A percentile compares a stretch with the other conserved stretches of the same genome.
Evolutionary conservation across 2,888 invertebrate species (phyloP).

Genomic region (Leptinotarsa rubiginosa): DNA sequence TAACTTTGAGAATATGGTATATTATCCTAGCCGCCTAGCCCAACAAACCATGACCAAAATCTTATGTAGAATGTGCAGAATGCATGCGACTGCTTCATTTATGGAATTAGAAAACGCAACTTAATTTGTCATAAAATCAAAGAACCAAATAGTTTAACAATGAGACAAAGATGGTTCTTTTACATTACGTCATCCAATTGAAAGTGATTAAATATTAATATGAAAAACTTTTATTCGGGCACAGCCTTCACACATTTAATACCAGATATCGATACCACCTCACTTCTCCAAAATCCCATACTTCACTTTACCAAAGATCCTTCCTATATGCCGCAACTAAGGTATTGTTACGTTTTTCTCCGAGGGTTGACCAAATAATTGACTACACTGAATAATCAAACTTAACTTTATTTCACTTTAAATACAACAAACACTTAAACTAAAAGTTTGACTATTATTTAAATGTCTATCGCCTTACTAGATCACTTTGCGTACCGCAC

Average conservation of each 20-base stretch:
- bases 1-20: neutral
- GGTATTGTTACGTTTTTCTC: no score
- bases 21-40: neutral
- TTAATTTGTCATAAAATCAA: neutral
- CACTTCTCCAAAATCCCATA: neutral
- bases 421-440: no score
- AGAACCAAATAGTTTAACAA: neutral
- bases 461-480: no score
- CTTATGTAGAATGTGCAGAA: neutral
- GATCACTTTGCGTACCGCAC: no score
- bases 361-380: no score
- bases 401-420: no score
- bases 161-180: neutral
- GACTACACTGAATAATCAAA: no score
- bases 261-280: neutral
- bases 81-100: slow-evolving; percentile 5
- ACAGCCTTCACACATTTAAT: neutral
- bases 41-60: neutral
- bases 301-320: neutral
- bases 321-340: neutral
- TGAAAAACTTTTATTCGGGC: neutral
- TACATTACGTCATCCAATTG: neutral
- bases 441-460: no score
- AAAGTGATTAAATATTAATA: neutral
- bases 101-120: neutral